Evolutionary conservation across 2,113 vertebrate genomes (phyloP).

Genomic region (Cyanistes caeruleus): DNA sequence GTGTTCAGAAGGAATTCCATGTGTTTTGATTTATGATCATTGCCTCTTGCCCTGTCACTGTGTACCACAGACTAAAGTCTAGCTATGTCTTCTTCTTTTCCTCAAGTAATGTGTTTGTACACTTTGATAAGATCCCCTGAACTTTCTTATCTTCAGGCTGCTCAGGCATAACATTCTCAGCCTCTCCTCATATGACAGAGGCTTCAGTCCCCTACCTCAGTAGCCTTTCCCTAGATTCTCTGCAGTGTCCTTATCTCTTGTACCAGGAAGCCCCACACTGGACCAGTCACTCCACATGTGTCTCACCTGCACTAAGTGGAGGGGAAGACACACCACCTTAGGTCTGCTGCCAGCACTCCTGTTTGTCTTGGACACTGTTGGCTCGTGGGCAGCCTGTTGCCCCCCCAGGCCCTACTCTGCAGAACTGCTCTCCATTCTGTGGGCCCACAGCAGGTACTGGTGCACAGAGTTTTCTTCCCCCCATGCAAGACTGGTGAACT

Average conservation of each 20-base stretch:
- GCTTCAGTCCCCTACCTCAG: background rate
- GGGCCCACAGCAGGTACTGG: too few relatives aligned
- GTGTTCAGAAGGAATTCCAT: background rate
- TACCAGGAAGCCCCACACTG: rapidly evolving
- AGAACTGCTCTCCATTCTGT: background rate
- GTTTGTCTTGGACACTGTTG: background rate
- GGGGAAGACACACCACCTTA: background rate
- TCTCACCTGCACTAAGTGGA: background rate
- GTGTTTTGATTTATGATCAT: background rate
- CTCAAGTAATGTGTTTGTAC: background rate
- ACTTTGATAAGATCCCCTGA: background rate
- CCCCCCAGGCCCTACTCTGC: background rate
- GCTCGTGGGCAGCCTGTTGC: background rate
- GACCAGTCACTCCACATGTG: background rate
- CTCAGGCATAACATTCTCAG: background rate
- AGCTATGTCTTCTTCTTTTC: background rate
- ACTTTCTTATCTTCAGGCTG: background rate
- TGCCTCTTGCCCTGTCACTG: background rate
- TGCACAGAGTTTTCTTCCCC: background rate
- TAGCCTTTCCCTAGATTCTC: background rate
- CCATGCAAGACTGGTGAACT: background rate
- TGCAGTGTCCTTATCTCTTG: background rate
- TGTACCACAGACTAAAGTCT: background rate
- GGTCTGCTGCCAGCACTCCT: background rate
- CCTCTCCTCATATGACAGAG: background rate